Evolutionary conservation across 2,113 vertebrate genomes (phyloP).

Genomic region (Cyanoliseus patagonus): DNA sequence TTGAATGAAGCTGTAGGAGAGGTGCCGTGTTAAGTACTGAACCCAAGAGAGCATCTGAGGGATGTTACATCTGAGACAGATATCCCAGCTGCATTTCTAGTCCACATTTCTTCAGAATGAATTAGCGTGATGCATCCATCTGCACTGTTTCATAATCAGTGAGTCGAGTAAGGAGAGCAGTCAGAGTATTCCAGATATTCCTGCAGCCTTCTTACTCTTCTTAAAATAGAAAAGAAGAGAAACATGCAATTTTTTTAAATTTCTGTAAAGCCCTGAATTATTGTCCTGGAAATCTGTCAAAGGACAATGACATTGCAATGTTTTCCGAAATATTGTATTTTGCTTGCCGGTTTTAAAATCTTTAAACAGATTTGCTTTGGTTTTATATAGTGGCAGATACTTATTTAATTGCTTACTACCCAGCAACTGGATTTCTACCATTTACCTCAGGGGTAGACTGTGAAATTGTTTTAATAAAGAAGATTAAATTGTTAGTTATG

Average conservation of each 20-base stretch:
- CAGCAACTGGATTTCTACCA: neutral
- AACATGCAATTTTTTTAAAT: neutral
- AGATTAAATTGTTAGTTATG: neutral
- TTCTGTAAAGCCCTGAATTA: neutral
- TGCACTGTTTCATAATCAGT: neutral
- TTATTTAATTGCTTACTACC: neutral
- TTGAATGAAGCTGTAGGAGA: neutral
- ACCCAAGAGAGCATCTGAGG: neutral
- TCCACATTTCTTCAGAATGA: neutral
- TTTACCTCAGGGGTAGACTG: neutral
- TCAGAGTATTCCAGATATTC: neutral
- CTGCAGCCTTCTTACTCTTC: neutral
- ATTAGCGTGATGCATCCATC: neutral
- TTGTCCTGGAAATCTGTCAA: neutral
- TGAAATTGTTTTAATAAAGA: neutral
- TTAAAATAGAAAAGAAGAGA: neutral
- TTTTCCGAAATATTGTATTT: neutral
- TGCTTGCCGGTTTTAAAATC: neutral
- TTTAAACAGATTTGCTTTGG: neutral
- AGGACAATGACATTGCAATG: neutral
- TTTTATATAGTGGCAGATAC: neutral
- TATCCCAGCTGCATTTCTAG: neutral
- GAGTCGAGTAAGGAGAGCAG: neutral
- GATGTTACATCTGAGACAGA: neutral
- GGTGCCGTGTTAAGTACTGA: fast-evolving